Conservation (phyloP, 2,888 invertebrate genomes). For the Napeogenes inachia region DNA sequence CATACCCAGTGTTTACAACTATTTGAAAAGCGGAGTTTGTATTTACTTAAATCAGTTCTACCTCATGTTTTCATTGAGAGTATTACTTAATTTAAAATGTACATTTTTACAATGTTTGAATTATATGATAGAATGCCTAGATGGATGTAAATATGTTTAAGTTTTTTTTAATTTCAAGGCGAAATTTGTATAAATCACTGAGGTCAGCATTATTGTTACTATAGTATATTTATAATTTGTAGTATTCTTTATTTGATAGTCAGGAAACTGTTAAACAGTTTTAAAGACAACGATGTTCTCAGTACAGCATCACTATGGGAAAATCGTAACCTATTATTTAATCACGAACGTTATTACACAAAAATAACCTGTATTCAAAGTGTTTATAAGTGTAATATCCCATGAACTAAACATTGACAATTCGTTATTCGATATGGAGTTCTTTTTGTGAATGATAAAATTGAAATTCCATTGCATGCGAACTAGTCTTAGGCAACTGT, state of each 20-base stretch:
- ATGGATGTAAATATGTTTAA: no score
- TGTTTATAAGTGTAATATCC: background rate
- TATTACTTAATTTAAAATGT: constrained; percentile 2
- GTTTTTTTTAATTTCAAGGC: no score
- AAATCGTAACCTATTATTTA: constrained; percentile 12
- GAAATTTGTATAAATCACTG: no score
- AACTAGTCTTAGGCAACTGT: constrained; percentile 41
- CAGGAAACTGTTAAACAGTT: background rate
- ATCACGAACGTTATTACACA: background rate
- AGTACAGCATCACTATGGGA: constrained; percentile 13
- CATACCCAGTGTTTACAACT: constrained; percentile 4
- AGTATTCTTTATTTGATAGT: no score
- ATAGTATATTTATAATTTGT: no score
- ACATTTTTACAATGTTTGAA: background rate
- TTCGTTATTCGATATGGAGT: constrained; percentile 9
- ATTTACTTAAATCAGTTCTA: constrained; percentile 6
- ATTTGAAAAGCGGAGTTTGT: constrained; percentile 7
- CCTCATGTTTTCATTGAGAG: constrained; percentile 3
- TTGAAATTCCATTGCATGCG: constrained; percentile 17
- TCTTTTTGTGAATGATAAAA: constrained; percentile 9
- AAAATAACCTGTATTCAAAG: background rate
- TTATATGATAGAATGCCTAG: background rate
- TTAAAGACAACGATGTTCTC: background rate
- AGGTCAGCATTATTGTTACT: no score
- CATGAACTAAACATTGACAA: background rate